A percentile compares a stretch with the other conserved stretches of the same genome.
phyloP scores from a whole-genome alignment of 2,113 vertebrate genomes.

The Zosterops borbonicus region DNA sequence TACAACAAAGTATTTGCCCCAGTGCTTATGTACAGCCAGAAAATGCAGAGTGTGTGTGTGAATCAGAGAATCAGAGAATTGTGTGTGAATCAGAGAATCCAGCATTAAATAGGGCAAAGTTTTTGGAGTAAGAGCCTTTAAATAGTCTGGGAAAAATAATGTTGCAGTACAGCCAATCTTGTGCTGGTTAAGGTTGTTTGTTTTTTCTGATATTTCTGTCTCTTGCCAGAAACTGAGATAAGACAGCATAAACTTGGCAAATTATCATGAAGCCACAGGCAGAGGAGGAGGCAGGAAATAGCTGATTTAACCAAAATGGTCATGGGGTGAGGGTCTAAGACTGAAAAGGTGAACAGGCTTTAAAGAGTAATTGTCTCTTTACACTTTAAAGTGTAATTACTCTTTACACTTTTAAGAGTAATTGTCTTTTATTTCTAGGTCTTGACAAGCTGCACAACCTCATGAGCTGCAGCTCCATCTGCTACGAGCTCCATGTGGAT shows the following conservation, averaged over 20 bases:
- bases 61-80: neutral
- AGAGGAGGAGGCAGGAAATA: neutral
- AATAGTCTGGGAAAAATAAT: neutral
- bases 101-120: neutral
- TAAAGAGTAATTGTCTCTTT: neutral
- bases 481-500: slow-evolving; percentile 81
- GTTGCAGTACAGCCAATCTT: neutral
- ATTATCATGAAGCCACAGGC: neutral
- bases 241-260: neutral
- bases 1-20: neutral
- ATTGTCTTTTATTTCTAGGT: slow-evolving; percentile 63
- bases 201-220: neutral
- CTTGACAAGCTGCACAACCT: slow-evolving; percentile 86
- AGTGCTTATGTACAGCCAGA: neutral
- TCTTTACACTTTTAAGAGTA: neutral
- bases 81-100: neutral
- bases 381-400: neutral
- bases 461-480: slow-evolving; percentile 73
- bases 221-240: neutral
- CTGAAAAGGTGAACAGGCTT: neutral
- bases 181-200: neutral
- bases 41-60: neutral
- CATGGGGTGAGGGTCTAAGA: neutral
- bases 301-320: neutral
- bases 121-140: neutral